These are phyloP conservation scores for Corydoras maculifer DNA, from an alignment of 2,113 vertebrate genomes.

Conservation along the genomic window DNA sequence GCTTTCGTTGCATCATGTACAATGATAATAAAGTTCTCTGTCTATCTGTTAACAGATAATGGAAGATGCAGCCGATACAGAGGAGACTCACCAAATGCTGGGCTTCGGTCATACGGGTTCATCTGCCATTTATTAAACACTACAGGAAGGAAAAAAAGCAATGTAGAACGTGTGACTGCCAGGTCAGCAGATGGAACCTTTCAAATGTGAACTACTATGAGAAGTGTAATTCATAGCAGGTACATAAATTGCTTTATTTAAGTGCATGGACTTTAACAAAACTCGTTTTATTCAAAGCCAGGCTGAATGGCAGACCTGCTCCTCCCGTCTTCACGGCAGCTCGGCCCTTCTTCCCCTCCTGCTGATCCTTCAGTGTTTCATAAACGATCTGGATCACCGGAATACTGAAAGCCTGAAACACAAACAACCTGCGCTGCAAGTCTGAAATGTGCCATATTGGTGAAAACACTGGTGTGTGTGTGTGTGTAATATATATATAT, in stretches of 20 bases:
- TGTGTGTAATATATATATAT: too few species aligned
- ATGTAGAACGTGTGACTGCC: background rate
- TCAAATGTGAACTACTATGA: too few species aligned
- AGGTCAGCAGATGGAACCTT: too few species aligned
- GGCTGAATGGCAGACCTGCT: conserved; percentile 63
- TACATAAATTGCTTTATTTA: background rate
- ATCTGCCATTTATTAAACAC: conserved; percentile 98
- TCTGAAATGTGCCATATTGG: background rate
- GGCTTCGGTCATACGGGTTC: conserved; percentile 94
- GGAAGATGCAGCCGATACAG: too few species aligned
- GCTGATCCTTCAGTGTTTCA: conserved; percentile 91
- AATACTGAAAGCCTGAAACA: conserved; percentile 86
- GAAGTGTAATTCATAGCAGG: background rate
- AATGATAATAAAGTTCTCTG: too few species aligned
- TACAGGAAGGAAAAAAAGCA: conserved; percentile 43
- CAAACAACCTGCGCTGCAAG: too few species aligned
- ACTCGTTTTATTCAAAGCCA: background rate
- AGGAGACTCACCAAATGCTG: conserved; percentile 84
- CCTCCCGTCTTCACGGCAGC: conserved; percentile 84
- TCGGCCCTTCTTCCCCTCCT: conserved; percentile 92
- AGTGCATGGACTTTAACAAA: background rate
- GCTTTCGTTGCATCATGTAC: too few species aligned
- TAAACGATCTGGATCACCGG: conserved; percentile 97
- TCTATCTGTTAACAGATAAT: too few species aligned
- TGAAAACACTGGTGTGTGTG: too few species aligned